Base-by-base conservation (phyloP, 92 coral and sea anemone genomes). In the Hydrozoanthus gracilis region DNA sequence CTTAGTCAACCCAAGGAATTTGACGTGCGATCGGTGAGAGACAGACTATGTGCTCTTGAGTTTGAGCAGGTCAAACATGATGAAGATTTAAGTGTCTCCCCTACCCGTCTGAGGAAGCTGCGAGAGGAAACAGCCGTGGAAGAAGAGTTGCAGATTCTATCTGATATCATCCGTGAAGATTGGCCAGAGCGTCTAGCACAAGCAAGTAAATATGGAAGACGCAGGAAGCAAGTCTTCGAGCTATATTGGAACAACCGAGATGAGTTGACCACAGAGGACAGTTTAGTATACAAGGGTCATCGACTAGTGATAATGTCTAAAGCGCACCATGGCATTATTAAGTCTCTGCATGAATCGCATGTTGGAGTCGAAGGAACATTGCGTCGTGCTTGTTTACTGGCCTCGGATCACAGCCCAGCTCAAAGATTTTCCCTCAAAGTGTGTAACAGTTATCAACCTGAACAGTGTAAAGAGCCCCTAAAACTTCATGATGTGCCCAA, bases 381-480 rank as follows among this genome's bases (percentile, higher is more conserved):
- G 67, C 83, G 49, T 39, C 64, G 16, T 61, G 67, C 90, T 47
- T 61, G 86, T 82, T 65, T 61, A 58, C 71, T 79, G 86, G 75
- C 83, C 89, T 7, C 61, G 83, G 52, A n/a, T 86, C 83, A 87
- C 88, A 60, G 83, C 82, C 10, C 50, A 55, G 72, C 90, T 82
- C 79, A 88, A 88, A 15, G 88, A 88, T 83, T 69, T 68, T 73
- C 51, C 46, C 18, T 79, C 90, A 15, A 88, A 82, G 51, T 70
- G 82, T 70, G 88, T 51, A 83, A 82, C 84, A 56, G 83, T 18
- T 71, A 73, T 75, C 77, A 46, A 45, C 84, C 88, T 11, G 90
- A 86, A 65, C 88, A 88, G 72, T 88, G 90, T 17, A 88, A 82
- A 82, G 88, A 88, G 60, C 90, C 88, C 5, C 16, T 55, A 11